phyloP scores from a whole-genome alignment of 2,797 vertebrate genomes.

The Macrochelys suwanniensis region DNA sequence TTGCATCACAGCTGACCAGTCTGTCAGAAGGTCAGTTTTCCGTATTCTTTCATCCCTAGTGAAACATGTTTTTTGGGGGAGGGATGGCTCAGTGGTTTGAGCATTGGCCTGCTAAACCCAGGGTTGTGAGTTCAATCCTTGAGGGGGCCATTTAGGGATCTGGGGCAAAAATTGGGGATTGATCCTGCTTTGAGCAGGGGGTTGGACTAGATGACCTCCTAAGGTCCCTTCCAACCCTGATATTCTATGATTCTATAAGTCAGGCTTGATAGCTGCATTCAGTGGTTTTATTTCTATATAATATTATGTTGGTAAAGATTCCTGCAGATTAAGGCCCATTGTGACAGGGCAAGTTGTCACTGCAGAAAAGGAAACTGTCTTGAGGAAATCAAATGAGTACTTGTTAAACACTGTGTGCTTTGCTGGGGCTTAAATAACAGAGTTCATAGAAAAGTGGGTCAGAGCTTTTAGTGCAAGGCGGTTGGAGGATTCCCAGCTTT shows the following conservation, averaged over 20 bases:
- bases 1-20: background rate
- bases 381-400: background rate
- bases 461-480: background rate
- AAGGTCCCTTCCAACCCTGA: no score
- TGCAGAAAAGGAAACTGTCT: background rate
- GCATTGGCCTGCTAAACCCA: no score
- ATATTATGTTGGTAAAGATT: conserved; percentile 22
- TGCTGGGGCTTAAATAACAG: background rate
- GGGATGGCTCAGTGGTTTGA: no score
- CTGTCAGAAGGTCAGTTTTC: background rate
- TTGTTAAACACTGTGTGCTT: conserved; percentile 33
- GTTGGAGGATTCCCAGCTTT: background rate
- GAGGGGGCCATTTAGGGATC: no score
- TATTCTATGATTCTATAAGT: no score
- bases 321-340: conserved; percentile 18
- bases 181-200: no score
- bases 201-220: no score
- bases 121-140: no score
- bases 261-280: background rate
- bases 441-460: conserved; percentile 4
- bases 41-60: background rate
- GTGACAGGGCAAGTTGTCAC: background rate
- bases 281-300: background rate
- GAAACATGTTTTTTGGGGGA: background rate
- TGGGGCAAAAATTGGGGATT: no score